phyloP scores from a whole-genome alignment of 1,140 invertebrate genomes.

The Gerris buenoi region DNA sequence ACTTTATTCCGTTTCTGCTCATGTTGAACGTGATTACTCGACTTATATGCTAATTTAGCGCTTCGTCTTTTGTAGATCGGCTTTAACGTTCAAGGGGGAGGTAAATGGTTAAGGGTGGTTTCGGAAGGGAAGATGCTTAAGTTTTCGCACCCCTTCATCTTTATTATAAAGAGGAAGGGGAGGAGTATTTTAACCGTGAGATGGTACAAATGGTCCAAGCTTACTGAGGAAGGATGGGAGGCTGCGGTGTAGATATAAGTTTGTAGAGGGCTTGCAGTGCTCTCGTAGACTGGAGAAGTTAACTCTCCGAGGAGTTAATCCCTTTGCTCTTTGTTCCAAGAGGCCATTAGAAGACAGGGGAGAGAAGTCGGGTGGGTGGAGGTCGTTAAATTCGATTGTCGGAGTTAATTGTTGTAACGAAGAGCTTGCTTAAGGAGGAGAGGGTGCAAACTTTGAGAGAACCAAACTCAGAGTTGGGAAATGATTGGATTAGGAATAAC shows the following conservation, averaged over 20 bases:
- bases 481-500: background rate
- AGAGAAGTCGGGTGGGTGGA: background rate
- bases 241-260: too few relatives aligned
- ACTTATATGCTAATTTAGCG: background rate
- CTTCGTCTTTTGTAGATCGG: too few relatives aligned
- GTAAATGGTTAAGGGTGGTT: background rate
- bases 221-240: too few relatives aligned
- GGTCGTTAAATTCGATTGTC: background rate
- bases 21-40: background rate
- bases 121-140: background rate
- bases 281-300: too few relatives aligned
- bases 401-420: background rate
- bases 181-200: too few relatives aligned
- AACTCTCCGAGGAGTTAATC: background rate
- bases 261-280: too few relatives aligned
- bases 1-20: too few relatives aligned
- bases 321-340: background rate
- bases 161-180: too few relatives aligned
- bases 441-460: too few relatives aligned
- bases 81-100: background rate
- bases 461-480: background rate
- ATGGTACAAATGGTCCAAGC: too few relatives aligned
- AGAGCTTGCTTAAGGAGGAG: too few relatives aligned
- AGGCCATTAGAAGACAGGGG: background rate
- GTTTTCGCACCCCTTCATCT: too few relatives aligned